phyloP scores from a whole-genome alignment of 2,113 vertebrate species.

The Mormoops blainvillei region DNA sequence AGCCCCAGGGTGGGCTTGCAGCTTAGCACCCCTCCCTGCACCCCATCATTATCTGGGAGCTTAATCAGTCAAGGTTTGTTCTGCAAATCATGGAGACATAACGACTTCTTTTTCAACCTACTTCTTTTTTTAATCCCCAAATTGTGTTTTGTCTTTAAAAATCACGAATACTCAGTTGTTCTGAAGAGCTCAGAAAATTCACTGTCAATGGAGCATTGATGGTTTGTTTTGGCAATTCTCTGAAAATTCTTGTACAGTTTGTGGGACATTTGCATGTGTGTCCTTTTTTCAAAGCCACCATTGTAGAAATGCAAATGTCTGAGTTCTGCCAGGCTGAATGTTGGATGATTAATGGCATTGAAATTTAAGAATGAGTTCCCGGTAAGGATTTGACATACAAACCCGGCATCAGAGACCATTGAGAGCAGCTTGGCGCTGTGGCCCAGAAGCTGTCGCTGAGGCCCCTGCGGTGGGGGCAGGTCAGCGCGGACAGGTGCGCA shows the following conservation, averaged over 20 bases:
- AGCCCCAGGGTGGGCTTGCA: background rate
- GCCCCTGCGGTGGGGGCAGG: background rate
- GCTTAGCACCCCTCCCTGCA: background rate
- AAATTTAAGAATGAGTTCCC: slow-evolving; percentile 71
- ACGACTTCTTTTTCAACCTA: slow-evolving; percentile 56
- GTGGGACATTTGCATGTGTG: slow-evolving; percentile 71
- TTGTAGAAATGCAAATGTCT: slow-evolving; percentile 76
- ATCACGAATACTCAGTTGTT: slow-evolving; percentile 15
- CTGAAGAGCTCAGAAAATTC: slow-evolving; percentile 64
- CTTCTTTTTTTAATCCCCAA: slow-evolving; percentile 37
- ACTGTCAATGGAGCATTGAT: slow-evolving; percentile 73
- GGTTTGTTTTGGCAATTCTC: slow-evolving; percentile 77
- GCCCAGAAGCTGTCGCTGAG: background rate
- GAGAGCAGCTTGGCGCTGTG: background rate
- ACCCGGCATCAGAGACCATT: slow-evolving; percentile 38
- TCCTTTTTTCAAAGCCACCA: slow-evolving; percentile 64
- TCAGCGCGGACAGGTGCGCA: background rate
- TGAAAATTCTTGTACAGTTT: slow-evolving; percentile 56
- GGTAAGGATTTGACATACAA: slow-evolving; percentile 47
- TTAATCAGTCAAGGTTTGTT: slow-evolving; percentile 71
- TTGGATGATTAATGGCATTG: slow-evolving; percentile 80
- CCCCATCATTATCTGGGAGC: slow-evolving; percentile 9
- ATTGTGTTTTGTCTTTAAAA: slow-evolving; percentile 69
- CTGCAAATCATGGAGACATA: slow-evolving; percentile 58
- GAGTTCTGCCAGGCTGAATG: slow-evolving; percentile 75